These are phyloP conservation scores for Leptinotarsa juncta DNA, from an alignment of 2,888 invertebrate species.

Conservation along the genomic window DNA sequence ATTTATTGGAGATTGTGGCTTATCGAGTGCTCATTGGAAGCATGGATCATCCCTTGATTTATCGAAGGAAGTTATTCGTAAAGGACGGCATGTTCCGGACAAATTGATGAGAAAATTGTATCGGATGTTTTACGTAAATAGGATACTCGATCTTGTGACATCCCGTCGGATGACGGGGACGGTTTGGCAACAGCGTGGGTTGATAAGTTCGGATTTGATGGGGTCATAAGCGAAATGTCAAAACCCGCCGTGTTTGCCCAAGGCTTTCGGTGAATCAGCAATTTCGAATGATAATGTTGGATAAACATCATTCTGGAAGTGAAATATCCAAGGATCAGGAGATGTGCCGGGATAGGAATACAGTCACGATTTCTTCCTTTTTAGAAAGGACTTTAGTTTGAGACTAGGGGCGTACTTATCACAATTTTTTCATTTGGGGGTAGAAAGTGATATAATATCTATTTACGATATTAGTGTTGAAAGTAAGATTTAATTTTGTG, in stretches of 20 bases:
- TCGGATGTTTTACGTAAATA: slow-evolving; percentile 13
- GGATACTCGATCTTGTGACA: slow-evolving; percentile 15
- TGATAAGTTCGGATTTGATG: neutral
- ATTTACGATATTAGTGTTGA: too few relatives aligned
- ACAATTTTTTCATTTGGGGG: too few relatives aligned
- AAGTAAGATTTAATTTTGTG: too few relatives aligned
- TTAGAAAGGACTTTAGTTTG: too few relatives aligned
- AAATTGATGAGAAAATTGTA: slow-evolving; percentile 32
- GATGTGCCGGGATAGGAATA: neutral
- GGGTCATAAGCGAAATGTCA: neutral
- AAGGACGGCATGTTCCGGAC: slow-evolving; percentile 23
- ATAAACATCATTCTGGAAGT: neutral
- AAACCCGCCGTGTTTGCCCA: neutral
- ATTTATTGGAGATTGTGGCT: slow-evolving; percentile 60
- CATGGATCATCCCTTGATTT: slow-evolving; percentile 43
- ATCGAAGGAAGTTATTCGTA: slow-evolving; percentile 26
- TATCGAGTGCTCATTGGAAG: slow-evolving; percentile 62
- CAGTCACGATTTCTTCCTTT: too few relatives aligned
- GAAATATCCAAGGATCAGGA: neutral
- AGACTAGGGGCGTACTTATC: too few relatives aligned
- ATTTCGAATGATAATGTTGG: neutral
- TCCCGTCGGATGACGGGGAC: neutral
- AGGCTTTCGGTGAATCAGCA: neutral
- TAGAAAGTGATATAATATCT: too few relatives aligned
- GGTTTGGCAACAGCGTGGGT: neutral